Conservation (phyloP, 2,113 vertebrate species). For the Etheostoma spectabile region DNA sequence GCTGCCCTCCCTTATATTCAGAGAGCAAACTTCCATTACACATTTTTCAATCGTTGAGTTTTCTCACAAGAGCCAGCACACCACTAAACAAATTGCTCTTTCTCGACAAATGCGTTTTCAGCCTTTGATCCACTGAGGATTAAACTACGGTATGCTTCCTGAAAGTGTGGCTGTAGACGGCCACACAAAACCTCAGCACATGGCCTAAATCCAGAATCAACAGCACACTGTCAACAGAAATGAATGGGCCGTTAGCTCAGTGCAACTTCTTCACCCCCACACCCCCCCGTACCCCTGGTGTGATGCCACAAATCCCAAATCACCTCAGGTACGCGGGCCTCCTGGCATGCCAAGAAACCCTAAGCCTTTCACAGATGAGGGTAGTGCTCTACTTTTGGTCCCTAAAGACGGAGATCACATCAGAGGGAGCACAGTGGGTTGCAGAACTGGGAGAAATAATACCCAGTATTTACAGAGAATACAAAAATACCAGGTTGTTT, state of each 20-base stretch:
- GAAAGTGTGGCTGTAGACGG: constrained; percentile 20
- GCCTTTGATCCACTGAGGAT: constrained; percentile 15
- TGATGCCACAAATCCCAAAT: constrained; percentile 60
- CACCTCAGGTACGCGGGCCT: constrained; percentile 62
- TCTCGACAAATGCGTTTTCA: constrained; percentile 47
- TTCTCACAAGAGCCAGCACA: constrained; percentile 16
- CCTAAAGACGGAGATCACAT: constrained; percentile 47
- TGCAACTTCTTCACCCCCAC: too few species aligned
- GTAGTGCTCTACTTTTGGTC: constrained; percentile 42
- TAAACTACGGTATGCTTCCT: constrained; percentile 22
- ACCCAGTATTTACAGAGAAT: neutral
- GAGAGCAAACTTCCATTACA: constrained; percentile 21
- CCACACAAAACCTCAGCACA: constrained; percentile 51
- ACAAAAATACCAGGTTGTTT: neutral
- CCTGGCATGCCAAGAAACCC: constrained; percentile 59
- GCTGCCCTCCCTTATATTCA: constrained; percentile 15
- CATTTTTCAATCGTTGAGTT: constrained; percentile 44
- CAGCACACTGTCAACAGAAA: constrained; percentile 63
- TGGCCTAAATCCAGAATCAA: constrained; percentile 56
- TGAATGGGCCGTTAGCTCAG: constrained; percentile 67
- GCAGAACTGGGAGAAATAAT: neutral
- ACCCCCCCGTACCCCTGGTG: too few species aligned
- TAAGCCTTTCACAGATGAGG: constrained; percentile 43
- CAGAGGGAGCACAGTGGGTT: constrained; percentile 19
- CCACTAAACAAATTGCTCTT: constrained; percentile 54